A percentile compares a stretch with the other conserved stretches of the same genome.
Evolutionary conservation across 2,888 invertebrate genomes (phyloP).

Genomic region (Disparrhopalites patrizii): DNA sequence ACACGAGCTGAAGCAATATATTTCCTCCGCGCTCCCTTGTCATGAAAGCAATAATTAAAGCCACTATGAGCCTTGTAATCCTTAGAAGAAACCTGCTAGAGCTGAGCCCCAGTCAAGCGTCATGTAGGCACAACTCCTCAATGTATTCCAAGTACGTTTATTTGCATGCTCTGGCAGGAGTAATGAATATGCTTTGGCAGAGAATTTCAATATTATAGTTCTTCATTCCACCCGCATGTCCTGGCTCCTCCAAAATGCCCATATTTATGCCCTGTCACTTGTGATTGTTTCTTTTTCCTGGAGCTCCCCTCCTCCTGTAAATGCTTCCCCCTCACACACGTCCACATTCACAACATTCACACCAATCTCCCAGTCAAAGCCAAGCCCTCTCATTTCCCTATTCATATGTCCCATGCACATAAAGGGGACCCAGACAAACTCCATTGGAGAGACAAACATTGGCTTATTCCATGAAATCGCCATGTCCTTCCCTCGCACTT

Average conservation of each 20-base stretch:
- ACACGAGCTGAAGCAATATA: slow-evolving; percentile 37
- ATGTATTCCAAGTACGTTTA: neutral
- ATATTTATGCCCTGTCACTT: slow-evolving; percentile 4
- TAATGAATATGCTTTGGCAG: neutral
- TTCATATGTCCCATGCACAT: too few relatives aligned
- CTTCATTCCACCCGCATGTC: neutral
- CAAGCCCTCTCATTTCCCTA: too few relatives aligned
- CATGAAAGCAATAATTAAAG: slow-evolving; percentile 42
- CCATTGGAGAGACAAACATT: too few relatives aligned
- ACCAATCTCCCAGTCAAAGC: too few relatives aligned
- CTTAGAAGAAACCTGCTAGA: slow-evolving; percentile 38
- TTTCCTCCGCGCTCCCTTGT: slow-evolving; percentile 23
- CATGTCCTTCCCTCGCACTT: too few relatives aligned
- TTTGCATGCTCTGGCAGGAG: too few relatives aligned
- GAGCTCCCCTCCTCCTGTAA: too few relatives aligned
- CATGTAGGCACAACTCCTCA: slow-evolving; percentile 13
- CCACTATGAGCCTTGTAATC: slow-evolving; percentile 36
- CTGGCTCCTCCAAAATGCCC: neutral
- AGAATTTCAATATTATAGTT: neutral
- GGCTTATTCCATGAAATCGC: too few relatives aligned
- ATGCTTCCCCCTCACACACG: too few relatives aligned
- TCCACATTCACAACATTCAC: too few relatives aligned
- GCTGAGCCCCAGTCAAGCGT: slow-evolving; percentile 31
- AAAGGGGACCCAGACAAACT: too few relatives aligned
- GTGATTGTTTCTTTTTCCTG: too few relatives aligned